Evolutionary conservation across 1,140 invertebrate species (phyloP), one percentile per base, ranked within the genome.

Genomic region (Adelges cooleyi): DNA sequence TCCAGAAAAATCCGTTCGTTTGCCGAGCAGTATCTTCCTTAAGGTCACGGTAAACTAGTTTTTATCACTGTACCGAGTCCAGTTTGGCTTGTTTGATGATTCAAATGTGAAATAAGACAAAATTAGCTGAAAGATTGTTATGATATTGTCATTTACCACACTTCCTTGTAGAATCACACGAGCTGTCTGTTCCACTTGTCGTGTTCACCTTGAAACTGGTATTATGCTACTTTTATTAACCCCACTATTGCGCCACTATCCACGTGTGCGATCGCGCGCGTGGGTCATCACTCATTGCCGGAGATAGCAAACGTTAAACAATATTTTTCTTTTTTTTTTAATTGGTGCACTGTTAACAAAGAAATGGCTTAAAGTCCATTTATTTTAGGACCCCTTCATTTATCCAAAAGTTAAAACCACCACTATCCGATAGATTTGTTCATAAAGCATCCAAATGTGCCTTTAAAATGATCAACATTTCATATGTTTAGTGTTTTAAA

Each of bases 191-290:
- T 40, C 11, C 38, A 54, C 33, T 23, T n/a, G 52, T 40, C 52
- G 20, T 40, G 33, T 54, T 54, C 11, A 54, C 52, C 52, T 54
- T 54, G 52, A 54, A 54, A 54, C 52, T 40, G 52, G 52, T 40
- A 53, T 33, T n/a, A n/a, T n/a, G n/a, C n/a, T n/a, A n/a, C n/a
- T n/a, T 53, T 53, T 36, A 53, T 53, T 53, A 13, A 36, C 20
- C 33, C 27, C 50, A 36, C 17, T 53, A 13, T 53, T 36, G 18
- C 20, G 36, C 10, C 42, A 40, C 1, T 54, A 23, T 54, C 40
- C 33, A 22, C 49, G 17, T 25, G 9, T 13, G 27, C 2, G 3
- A 22, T 8, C 29, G 29, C 13, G 29, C 20, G 25, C 52, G 11
- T 22, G 52, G 52, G 52, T 54, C 52, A 40, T 54, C 15, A n/a